Base-by-base conservation (phyloP, 2,113 vertebrate genomes). In the Bujurquina vittata region DNA sequence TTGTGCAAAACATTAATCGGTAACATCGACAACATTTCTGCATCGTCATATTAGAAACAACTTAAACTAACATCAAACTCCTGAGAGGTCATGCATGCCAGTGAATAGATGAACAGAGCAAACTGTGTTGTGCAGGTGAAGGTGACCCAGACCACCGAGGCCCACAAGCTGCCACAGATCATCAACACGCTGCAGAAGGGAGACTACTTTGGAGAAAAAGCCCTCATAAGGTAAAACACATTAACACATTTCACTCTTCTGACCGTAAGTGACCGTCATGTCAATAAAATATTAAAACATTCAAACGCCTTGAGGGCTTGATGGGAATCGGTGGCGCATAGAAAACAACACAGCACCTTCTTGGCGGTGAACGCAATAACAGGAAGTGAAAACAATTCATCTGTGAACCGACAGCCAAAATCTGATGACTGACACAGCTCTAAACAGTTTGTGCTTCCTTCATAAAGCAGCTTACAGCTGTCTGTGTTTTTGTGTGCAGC, bases 181-280 rank as follows among this genome's bases (percentile, higher is more conserved):
- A 96, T 96, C 83, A 96, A 96, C 91, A 93, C 90, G 2, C 88
- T 96, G 81, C 90, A 94, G 55, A 96, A 91, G 65, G 96, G 96
- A 29, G 95, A 96, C 61, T 96, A 96, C 92, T 96, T 96, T 37
- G 96, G 96, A 72, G 96, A 96, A 76, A 96, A 96, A 69, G 96
- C 96, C 0, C 95, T 96, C 1, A 93, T 96, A 77, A 96, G 96
- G 96, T 96, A 63, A 83, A 31, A 58, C 8, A 2, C 43, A 49
- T 2, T 5, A 49, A 5, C 43, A 49, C 35, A 37, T 49, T 49
- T 15, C 12, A 49, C 14, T 49, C 43, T 46, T 46, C 43, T 15
- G 4, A 49, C 11, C 15, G 2, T 46, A 15, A 46, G 11, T 15
- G 43, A 37, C 9, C 9, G 35, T 69, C 0, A 20, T 29, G 23